Evolutionary conservation across 2,797 vertebrate species (phyloP).

Genomic region (Peromyscus attwateri): DNA sequence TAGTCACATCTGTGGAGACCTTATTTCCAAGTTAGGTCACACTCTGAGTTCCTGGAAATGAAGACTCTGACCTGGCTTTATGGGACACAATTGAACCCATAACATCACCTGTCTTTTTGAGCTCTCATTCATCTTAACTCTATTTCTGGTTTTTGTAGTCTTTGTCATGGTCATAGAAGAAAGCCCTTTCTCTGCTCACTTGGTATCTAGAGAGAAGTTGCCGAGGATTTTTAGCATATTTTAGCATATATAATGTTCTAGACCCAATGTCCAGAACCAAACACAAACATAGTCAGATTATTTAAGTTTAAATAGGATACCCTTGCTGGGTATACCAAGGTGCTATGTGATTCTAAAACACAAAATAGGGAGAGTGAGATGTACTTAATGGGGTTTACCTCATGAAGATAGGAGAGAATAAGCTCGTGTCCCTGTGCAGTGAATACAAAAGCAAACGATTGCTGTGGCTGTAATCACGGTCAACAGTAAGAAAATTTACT

Average conservation of each 20-base stretch:
- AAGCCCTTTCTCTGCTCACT: background rate
- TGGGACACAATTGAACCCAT: background rate
- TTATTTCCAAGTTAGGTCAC: background rate
- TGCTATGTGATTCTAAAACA: background rate
- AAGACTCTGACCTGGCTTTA: background rate
- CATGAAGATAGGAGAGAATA: background rate
- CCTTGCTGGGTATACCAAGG: background rate
- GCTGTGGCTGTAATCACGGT: background rate
- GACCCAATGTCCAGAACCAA: background rate
- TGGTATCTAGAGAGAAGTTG: background rate
- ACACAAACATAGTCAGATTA: background rate
- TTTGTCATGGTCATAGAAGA: background rate
- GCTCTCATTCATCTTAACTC: background rate
- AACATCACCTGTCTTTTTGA: background rate
- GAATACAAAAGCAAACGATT: background rate
- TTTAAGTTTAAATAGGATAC: background rate
- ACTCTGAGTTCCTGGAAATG: background rate
- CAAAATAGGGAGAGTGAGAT: background rate
- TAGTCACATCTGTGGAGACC: background rate
- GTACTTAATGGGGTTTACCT: background rate
- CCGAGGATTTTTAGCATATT: background rate
- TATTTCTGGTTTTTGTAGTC: background rate
- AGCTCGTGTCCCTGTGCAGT: background rate
- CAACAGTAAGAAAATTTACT: constrained; percentile 45
- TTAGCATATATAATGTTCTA: background rate